phyloP scores from a whole-genome alignment of 2,113 vertebrate genomes.

The Percopsis transmontana region DNA sequence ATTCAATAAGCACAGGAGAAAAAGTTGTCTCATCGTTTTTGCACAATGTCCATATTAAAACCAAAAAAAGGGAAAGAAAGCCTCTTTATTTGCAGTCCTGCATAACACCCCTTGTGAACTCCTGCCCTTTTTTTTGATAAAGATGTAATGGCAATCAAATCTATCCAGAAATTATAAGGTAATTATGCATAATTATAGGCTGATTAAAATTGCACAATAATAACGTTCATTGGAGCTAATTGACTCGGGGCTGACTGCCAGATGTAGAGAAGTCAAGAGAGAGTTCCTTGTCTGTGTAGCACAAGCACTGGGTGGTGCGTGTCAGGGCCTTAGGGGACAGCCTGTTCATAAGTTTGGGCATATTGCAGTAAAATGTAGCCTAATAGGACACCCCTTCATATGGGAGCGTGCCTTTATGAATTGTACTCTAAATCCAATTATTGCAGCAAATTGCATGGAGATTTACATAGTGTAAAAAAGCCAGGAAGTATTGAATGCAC shows the following conservation, averaged over 20 bases:
- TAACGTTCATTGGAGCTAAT: constrained; percentile 70
- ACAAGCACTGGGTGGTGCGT: constrained; percentile 17
- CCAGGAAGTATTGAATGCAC: neutral
- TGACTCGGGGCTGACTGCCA: constrained; percentile 66
- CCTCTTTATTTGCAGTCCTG: constrained; percentile 22
- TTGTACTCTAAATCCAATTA: neutral
- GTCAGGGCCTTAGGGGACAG: constrained; percentile 40
- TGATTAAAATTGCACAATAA: constrained; percentile 71
- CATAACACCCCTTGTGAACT: constrained; percentile 52
- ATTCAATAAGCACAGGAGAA: constrained; percentile 56
- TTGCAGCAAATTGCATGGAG: neutral
- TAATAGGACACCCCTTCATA: constrained; percentile 42
- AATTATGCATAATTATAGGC: constrained; percentile 68
- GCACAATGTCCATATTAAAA: constrained; percentile 28
- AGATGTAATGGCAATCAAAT: constrained; percentile 53
- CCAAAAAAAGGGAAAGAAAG: constrained; percentile 25
- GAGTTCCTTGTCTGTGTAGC: constrained; percentile 51
- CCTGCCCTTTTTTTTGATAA: constrained; percentile 32
- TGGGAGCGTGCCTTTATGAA: neutral
- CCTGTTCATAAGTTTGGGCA: constrained; percentile 2
- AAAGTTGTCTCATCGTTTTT: constrained; percentile 31
- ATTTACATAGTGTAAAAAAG: neutral
- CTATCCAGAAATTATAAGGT: constrained; percentile 51
- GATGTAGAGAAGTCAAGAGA: constrained; percentile 62
- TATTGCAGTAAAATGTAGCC: constrained; percentile 26